Conservation (phyloP, 2,113 vertebrate species). For the Otocyon megalotis region DNA sequence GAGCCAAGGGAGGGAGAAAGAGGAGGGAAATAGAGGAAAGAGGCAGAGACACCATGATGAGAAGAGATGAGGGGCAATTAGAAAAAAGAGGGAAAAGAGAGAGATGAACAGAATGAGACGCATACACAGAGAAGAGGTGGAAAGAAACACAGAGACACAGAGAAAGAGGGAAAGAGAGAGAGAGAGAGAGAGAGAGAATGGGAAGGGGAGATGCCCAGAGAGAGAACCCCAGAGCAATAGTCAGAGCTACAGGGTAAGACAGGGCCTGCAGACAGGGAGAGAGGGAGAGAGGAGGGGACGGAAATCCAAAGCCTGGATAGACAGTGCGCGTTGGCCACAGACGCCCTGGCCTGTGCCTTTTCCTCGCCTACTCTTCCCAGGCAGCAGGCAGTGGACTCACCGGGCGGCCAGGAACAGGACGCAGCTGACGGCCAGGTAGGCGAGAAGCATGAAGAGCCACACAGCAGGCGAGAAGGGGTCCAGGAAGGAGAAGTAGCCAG, state of each 20-base stretch:
- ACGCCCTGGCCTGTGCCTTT: neutral
- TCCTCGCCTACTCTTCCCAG: neutral
- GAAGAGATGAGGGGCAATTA: neutral
- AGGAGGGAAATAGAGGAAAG: neutral
- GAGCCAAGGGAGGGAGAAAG: neutral
- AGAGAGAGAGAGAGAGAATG: neutral
- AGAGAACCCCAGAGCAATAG: neutral
- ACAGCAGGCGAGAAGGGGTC: constrained; percentile 97
- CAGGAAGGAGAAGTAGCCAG: constrained; percentile 97
- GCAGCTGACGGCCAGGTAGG: constrained; percentile 96
- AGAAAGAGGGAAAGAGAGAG: neutral
- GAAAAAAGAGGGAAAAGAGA: neutral
- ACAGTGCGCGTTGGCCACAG: accelerated
- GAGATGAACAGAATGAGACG: neutral
- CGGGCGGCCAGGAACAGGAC: constrained; percentile 95
- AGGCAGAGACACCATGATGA: neutral
- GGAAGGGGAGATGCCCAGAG: neutral
- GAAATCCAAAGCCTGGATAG: neutral
- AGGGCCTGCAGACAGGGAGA: neutral
- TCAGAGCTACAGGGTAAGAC: neutral
- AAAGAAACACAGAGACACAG: neutral
- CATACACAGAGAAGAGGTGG: neutral
- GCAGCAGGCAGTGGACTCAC: constrained; percentile 82
- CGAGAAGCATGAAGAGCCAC: constrained; percentile 97
- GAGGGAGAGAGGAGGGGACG: neutral